Base-by-base conservation (phyloP, 53 echinoderm and acorn worm species). In the Arbacia lixula region DNA sequence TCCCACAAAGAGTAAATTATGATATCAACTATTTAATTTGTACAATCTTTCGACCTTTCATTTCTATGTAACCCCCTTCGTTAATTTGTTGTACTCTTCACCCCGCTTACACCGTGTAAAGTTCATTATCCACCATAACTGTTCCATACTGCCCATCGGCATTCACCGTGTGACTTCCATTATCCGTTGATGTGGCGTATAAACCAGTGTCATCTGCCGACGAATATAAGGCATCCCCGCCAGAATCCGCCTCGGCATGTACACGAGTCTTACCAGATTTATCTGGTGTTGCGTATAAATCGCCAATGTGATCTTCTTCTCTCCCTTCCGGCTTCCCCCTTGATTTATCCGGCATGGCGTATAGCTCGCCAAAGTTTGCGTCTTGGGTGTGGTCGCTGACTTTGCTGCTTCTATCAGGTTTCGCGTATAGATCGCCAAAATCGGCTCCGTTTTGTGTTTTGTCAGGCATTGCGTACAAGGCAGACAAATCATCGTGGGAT, bases 101-200 rank as follows among this genome's bases (percentile, higher is more conserved):
- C 50, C 12, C 26, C 27, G 9, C 22, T 69, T 17, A 69, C 43
- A 69, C 4, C 6, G 69, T 12, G 43, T 69, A 69, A 19, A 69
- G 46, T 27, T 69, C 69, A 43, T 69, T 69, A 42, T 69, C 69
- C 12, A 68, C 27, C 68, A 68, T 68, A 20, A 3, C 68, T 12
- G 41, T 2, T 22, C 25, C 26, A 43, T 69, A 69, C 2, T 37
- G 40, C 38, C 42, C 68, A 41, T 42, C 21, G 3, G 68, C 36
- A 27, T 12, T 69, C 40, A 12, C 14, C 4, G 43, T 3, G n/a
- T n/a, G n/a, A n/a, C n/a, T n/a, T n/a, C 21, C 36, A 69, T 42
- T 40, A 1, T 36, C 69, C 28, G 40, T 26, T 2, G 69, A 69
- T 43, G 21, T 42, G 24, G 43, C 69, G 9, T 69, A 43, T 5